phyloP scores from a whole-genome alignment of 2,888 invertebrate species.

The Trissolcus japonicus region DNA sequence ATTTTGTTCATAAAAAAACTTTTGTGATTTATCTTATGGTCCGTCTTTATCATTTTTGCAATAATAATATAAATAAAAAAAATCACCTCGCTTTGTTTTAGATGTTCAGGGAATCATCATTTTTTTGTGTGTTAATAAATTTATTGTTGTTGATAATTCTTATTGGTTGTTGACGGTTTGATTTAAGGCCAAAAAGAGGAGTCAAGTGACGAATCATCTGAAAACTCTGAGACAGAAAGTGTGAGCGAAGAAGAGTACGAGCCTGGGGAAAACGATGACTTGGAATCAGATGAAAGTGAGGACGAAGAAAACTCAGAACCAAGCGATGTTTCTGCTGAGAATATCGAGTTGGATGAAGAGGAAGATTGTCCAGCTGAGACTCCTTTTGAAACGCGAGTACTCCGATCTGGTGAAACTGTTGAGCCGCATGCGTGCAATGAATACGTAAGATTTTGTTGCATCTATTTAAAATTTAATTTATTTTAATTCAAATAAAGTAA shows the following conservation, averaged over 20 bases:
- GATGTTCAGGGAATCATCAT: too few relatives aligned
- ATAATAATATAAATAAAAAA: too few relatives aligned
- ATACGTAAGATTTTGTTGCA: constrained; percentile 13
- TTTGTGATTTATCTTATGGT: too few relatives aligned
- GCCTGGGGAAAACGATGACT: constrained; percentile 5
- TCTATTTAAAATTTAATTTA: not conserved
- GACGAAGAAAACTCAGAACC: not conserved
- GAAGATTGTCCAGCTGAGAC: not conserved
- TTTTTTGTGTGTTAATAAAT: too few relatives aligned
- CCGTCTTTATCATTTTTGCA: too few relatives aligned
- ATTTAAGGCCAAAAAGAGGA: too few relatives aligned
- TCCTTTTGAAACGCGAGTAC: constrained; percentile 6
- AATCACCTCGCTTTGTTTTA: too few relatives aligned
- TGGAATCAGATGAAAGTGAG: not conserved
- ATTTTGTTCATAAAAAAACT: too few relatives aligned
- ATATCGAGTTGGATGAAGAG: constrained; percentile 1
- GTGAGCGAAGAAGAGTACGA: constrained; percentile 10
- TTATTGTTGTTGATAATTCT: too few relatives aligned
- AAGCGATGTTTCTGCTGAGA: too few relatives aligned
- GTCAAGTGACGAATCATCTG: not conserved
- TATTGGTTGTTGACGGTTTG: too few relatives aligned
- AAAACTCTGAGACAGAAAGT: constrained; percentile 11
- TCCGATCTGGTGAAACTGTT: constrained; percentile 1
- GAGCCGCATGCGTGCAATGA: not conserved
- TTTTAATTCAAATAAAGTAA: not conserved